phyloP scores from a whole-genome alignment of 2,888 invertebrate genomes.

The Enoplolaimus lenunculus region DNA sequence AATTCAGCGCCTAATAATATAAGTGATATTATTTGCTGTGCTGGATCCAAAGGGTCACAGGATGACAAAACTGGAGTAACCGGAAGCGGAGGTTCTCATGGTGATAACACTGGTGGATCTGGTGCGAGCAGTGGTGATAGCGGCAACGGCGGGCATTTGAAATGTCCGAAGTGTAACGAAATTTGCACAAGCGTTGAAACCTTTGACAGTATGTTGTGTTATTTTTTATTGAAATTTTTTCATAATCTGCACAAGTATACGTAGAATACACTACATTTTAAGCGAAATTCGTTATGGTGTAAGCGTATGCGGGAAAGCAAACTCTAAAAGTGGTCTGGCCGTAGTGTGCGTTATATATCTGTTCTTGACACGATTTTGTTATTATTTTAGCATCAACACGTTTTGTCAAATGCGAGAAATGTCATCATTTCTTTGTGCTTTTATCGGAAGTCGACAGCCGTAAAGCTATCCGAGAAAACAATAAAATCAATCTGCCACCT shows the following conservation, averaged over 20 bases:
- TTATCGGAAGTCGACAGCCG: conserved; percentile 81
- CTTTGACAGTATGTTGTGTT: conserved; percentile 60
- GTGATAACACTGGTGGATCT: conserved; percentile 43
- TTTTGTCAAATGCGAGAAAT: conserved; percentile 94
- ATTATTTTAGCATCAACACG: conserved; percentile 57
- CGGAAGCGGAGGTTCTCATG: conserved; percentile 23
- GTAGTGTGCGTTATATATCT: background rate
- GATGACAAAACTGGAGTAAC: no score
- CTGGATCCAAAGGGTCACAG: no score
- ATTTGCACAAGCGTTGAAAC: conserved; percentile 94
- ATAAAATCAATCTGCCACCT: conserved; percentile 34
- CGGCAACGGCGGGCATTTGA: conserved; percentile 42
- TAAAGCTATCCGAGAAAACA: conserved; percentile 57
- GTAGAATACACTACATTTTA: no score
- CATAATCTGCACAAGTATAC: background rate
- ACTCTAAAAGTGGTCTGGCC: no score
- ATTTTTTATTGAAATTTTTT: background rate
- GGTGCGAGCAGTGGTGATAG: conserved; percentile 51
- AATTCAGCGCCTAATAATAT: no score
- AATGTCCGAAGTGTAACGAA: conserved; percentile 89
- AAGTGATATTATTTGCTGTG: no score
- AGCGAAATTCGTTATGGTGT: no score
- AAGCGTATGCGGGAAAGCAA: no score
- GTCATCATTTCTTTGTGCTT: conserved; percentile 92
- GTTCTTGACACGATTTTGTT: background rate